Evolutionary conservation across 2,113 vertebrate species (phyloP).

Genomic region (Platysteira castanea): DNA sequence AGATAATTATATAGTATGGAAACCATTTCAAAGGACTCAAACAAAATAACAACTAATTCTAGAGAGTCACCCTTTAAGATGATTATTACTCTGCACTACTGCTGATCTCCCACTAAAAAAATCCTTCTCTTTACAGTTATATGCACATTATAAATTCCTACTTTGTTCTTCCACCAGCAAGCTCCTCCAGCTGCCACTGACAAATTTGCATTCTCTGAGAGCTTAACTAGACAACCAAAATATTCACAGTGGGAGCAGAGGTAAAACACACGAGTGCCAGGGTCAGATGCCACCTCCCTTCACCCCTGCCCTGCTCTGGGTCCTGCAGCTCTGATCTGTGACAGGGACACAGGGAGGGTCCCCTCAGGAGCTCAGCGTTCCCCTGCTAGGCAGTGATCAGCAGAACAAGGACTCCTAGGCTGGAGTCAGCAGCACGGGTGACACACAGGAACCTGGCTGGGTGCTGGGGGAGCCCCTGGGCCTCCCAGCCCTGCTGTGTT

Average conservation of each 20-base stretch:
- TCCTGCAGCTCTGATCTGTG: neutral
- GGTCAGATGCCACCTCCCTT: neutral
- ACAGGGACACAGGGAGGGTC: neutral
- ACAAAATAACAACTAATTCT: slow-evolving; percentile 72
- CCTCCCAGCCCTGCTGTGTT: neutral
- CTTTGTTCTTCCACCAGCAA: slow-evolving; percentile 62
- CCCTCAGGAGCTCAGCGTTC: neutral
- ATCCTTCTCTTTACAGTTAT: slow-evolving; percentile 52
- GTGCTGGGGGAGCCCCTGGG: neutral
- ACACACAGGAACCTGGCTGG: accelerated
- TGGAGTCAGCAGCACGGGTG: neutral
- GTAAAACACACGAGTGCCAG: neutral
- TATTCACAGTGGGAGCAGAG: slow-evolving; percentile 2
- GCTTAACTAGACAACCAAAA: slow-evolving; percentile 43
- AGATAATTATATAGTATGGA: slow-evolving; percentile 69
- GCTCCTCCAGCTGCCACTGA: slow-evolving; percentile 61
- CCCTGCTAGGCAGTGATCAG: accelerated
- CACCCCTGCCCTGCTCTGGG: accelerated
- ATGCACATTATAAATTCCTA: slow-evolving; percentile 59
- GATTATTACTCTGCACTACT: slow-evolving; percentile 42
- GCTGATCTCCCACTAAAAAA: slow-evolving; percentile 54
- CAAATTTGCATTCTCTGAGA: slow-evolving; percentile 59
- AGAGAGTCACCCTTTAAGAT: slow-evolving; percentile 64
- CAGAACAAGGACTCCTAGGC: accelerated
- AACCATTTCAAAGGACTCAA: slow-evolving; percentile 62